A percentile compares a stretch with the other conserved stretches of the same genome.
Evolutionary conservation across 2,888 invertebrate species (phyloP).

Genomic region (Scelioninae gen. 2): DNA sequence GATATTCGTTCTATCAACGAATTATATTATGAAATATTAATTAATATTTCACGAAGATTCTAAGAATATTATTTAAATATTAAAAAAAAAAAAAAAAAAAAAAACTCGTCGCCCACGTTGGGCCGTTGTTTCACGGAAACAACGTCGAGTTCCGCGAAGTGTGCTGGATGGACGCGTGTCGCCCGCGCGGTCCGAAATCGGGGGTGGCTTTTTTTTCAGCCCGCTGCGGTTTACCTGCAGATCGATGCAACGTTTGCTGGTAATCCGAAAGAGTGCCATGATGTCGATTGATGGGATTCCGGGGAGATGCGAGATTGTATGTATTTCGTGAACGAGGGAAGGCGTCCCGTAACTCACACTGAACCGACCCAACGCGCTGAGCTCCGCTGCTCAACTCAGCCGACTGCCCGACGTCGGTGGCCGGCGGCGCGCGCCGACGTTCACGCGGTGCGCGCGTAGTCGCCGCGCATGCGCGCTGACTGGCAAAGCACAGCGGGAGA

Average conservation of each 20-base stretch:
- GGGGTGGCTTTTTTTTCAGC: not conserved
- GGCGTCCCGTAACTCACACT: constrained; percentile 45
- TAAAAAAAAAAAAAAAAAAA: constrained; percentile 2
- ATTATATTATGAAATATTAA: too few species aligned
- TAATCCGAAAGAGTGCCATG: constrained; percentile 74
- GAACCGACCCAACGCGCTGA: constrained; percentile 69
- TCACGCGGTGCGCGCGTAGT: constrained; percentile 34
- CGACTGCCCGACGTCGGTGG: constrained; percentile 17
- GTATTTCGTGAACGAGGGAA: constrained; percentile 31
- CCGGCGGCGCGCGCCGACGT: constrained; percentile 29
- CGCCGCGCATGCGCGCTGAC: constrained; percentile 26
- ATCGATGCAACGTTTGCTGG: constrained; percentile 72
- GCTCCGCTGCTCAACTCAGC: constrained; percentile 72
- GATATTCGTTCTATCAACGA: too few species aligned
- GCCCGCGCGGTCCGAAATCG: too few species aligned
- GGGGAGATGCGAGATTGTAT: constrained; percentile 39
- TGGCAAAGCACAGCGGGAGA: too few species aligned
- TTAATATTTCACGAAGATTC: too few species aligned
- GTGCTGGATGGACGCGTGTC: too few species aligned
- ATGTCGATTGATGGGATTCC: constrained; percentile 60
- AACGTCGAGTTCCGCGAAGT: too few species aligned
- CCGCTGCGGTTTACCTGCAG: constrained; percentile 67
- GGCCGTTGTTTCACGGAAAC: too few species aligned
- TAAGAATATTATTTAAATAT: too few species aligned
- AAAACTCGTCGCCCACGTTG: too few species aligned